Percentiles rank a stretch among this genome's conserved stretches.
Evolutionary conservation across 2,888 invertebrate species (phyloP).

Genomic region (Hemithea aestivaria): DNA sequence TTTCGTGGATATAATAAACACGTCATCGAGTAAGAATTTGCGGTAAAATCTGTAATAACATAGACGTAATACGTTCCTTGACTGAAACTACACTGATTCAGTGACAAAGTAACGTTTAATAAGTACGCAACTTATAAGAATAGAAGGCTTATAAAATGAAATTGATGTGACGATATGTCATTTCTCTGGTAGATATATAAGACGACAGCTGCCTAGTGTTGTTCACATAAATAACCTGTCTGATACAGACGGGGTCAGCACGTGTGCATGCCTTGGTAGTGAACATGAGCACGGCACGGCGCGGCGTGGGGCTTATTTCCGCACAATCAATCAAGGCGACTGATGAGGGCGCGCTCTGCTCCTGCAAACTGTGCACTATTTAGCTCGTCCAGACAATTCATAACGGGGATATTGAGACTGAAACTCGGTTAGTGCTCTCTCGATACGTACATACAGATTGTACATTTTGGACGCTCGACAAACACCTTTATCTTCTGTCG

Average conservation of each 20-base stretch:
- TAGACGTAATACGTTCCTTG: too few relatives aligned
- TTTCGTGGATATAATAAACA: too few relatives aligned
- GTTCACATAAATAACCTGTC: slow-evolving; percentile 26
- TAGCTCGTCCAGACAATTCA: slow-evolving; percentile 47
- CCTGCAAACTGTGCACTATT: slow-evolving; percentile 49
- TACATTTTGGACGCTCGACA: slow-evolving; percentile 43
- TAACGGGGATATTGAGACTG: slow-evolving; percentile 44
- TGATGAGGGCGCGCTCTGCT: slow-evolving; percentile 57
- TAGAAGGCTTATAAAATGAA: too few relatives aligned
- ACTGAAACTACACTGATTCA: too few relatives aligned
- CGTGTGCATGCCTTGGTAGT: slow-evolving; percentile 30
- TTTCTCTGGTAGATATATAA: too few relatives aligned
- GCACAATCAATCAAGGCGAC: slow-evolving; percentile 67
- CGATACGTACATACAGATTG: slow-evolving; percentile 30
- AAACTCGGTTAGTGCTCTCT: slow-evolving; percentile 45
- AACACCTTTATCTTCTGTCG: slow-evolving; percentile 60
- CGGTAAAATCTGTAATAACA: too few relatives aligned
- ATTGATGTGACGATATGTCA: too few relatives aligned
- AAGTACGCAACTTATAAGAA: too few relatives aligned
- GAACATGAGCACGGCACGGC: slow-evolving; percentile 37
- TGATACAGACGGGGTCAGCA: slow-evolving; percentile 20
- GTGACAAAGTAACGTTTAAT: too few relatives aligned
- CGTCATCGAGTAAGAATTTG: too few relatives aligned
- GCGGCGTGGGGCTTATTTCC: slow-evolving; percentile 60
- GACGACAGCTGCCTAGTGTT: slow-evolving; percentile 15